phyloP scores from a whole-genome alignment of 92 coral and sea anemone genomes.

The Zoanthus gigantus region DNA sequence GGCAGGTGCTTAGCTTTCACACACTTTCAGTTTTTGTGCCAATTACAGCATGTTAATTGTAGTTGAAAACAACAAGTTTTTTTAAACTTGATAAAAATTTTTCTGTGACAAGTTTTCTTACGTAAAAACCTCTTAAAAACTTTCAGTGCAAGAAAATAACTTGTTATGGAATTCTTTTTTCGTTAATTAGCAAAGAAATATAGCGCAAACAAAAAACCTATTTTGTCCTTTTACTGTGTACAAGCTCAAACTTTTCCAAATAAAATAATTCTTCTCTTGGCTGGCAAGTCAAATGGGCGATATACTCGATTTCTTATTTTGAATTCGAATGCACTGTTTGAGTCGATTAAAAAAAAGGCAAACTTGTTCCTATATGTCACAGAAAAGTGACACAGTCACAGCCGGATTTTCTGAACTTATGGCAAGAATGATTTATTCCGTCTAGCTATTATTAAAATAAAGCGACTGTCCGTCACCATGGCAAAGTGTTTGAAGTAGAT shows the following conservation, averaged over 20 bases:
- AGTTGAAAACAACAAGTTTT: neutral
- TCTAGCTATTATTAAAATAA: neutral
- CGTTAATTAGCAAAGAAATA: constrained; percentile 14
- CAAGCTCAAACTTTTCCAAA: neutral
- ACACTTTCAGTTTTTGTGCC: constrained; percentile 33
- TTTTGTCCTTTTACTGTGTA: neutral
- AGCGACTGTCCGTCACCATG: no score
- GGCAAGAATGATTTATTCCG: neutral
- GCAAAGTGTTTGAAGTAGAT: no score
- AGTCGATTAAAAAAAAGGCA: neutral
- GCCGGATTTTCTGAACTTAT: neutral
- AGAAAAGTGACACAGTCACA: neutral
- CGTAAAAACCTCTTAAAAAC: neutral
- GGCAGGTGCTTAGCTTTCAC: constrained; percentile 26
- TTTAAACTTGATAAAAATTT: neutral
- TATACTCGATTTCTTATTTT: neutral
- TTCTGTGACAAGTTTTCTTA: neutral
- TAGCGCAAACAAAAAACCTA: neutral
- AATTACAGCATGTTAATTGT: constrained; percentile 28
- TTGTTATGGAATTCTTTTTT: neutral
- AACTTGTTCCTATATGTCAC: neutral
- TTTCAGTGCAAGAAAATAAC: neutral
- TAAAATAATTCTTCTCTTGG: constrained; percentile 5
- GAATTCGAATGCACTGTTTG: neutral
- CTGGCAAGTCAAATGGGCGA: neutral